Evolutionary conservation across 2,888 invertebrate genomes (phyloP), one percentile per base, ranked within the genome.

Genomic region (Lasioglossum calceatum): DNA sequence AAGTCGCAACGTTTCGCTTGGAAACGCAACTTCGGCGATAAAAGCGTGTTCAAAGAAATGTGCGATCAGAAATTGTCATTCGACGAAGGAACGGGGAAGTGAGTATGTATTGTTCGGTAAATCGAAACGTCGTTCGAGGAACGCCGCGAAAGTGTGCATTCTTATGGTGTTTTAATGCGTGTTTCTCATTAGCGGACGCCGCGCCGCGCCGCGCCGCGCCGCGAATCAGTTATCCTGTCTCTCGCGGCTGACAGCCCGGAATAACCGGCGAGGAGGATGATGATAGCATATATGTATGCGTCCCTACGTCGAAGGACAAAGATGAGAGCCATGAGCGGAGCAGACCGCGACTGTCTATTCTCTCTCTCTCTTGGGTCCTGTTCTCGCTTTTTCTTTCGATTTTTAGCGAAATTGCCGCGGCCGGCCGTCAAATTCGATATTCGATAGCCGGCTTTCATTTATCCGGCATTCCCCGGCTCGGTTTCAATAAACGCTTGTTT

Each of bases 91-190:
- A 73, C 58, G 67, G 86, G 50, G 42, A 19, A 73, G 32, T 44
- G 73, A 23, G 72, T 75, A 84, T 87, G 72, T 75, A 87, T 87
- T 87, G 81, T 84, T 74, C 71, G 50, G 54, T 74, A 87, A 87
- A 86, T 86, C 84, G 84, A 86, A 86, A 86, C 80, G 82, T 86
- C 85, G 85, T 86, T 86, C 83, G 78, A 78, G 50, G 81, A 78
- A 79, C 72, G 67, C 58, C 44, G 72, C 58, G 79, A 84, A 84
- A 84, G 79, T 72, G 39, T 39, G 39, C 27, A 27, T 61, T 77
- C 75, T 77, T 82, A 77, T 78, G 70, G 39, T 44, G 58, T 84
- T 86, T 79, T 50, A 75, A 70, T 67, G 50, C 50, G 72, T 71
- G 82, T 78, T 82, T 87, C 85, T 85, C 78, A 85, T 85, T 87